Base-by-base conservation (phyloP, 2,888 invertebrate genomes). In the Caenorhabditis zanzibari region DNA sequence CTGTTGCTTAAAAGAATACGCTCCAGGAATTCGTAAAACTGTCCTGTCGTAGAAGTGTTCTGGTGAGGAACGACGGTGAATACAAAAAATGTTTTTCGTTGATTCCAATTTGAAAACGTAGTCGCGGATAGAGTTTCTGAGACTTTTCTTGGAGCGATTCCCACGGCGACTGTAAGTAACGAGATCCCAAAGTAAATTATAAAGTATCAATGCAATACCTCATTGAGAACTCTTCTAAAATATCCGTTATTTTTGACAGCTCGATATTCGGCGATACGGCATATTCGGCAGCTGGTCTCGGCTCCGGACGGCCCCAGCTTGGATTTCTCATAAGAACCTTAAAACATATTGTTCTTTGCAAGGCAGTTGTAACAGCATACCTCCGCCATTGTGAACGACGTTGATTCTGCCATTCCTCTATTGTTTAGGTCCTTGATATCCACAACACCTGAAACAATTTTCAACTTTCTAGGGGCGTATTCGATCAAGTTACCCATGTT, bases 201-300 rank as follows among this genome's bases (percentile, higher is more conserved):
- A 14, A 14, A 12, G 2, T 14, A 22, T 52, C 4, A 1, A 22
- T 22, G 14, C 10, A 12, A 54, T 7, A 69, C 35, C 52, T 69
- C 28, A 35, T 58, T 52, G 61, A 52, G 32, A 58, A 32, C 0
- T 69, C 41, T 14, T n/a, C 38, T 9, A 76, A 10, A 6, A 59
- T 16, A 0, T 38, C 54, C 10, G 28, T 1, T 16, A 52, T 1
- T 7, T 54, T 52, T 7, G 49, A 28, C 1, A 22, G 14, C n/a
- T 41, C 35, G 41, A 68, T 69, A 9, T 38, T n/a, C 4, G 35
- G 58, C 4, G 75, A 76, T 12, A 38, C 9, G 3, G 58, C 24
- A 26, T 76, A 76, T 7, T 52, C 35, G 4, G 28, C 9, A 47
- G 44, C 76, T 76, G 61, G 54, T 54, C 77, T 69, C 14, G 77